phyloP scores from a whole-genome alignment of 2,113 vertebrate species.

The Erythrolamprus reginae region DNA sequence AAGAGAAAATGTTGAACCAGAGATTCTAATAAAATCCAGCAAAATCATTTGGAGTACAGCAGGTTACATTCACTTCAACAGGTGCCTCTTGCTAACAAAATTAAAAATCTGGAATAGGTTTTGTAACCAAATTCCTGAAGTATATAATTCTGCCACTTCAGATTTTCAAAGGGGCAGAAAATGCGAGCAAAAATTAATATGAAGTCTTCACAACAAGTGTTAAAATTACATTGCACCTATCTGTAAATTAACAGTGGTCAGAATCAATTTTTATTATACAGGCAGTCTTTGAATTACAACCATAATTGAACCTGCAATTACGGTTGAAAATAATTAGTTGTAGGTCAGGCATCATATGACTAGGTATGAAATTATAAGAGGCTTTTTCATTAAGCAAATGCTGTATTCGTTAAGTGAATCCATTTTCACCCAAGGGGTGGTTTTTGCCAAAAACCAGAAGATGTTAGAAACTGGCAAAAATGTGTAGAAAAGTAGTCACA shows the following conservation, averaged over 20 bases:
- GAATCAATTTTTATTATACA: neutral
- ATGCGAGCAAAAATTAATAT: conserved; percentile 2
- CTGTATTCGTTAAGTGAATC: neutral
- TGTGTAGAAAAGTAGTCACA: neutral
- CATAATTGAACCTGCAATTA: neutral
- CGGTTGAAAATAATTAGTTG: neutral
- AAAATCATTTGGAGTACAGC: neutral
- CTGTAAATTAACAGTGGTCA: neutral
- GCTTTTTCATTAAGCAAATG: neutral
- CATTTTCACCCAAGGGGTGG: neutral
- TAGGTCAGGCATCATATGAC: neutral
- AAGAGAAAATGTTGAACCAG: neutral
- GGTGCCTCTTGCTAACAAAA: neutral
- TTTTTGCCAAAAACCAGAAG: neutral
- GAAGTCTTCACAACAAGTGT: neutral
- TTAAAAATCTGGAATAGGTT: neutral
- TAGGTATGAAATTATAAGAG: no score
- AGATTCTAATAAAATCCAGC: neutral
- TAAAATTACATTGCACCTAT: neutral
- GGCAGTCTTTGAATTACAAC: neutral
- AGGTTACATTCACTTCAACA: neutral
- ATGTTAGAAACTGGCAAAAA: neutral
- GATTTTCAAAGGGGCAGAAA: neutral
- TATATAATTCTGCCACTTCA: neutral
- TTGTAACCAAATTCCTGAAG: neutral